Percentiles rank a stretch among this genome's conserved stretches.
Conservation (phyloP, 1,140 invertebrate genomes). For the Ericerus pela region DNA sequence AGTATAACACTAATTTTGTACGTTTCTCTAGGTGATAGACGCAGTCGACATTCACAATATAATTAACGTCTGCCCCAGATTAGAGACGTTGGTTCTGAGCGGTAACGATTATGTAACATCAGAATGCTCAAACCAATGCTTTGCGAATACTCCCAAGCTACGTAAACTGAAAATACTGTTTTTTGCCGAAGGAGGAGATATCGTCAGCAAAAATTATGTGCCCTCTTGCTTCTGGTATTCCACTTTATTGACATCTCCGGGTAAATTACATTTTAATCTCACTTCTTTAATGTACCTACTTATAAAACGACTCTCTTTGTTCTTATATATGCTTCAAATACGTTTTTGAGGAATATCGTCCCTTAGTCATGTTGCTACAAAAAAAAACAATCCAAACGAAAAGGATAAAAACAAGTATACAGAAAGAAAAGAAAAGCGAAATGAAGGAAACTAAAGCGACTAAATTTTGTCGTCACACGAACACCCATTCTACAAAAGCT, state of each 20-base stretch:
- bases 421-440: no score
- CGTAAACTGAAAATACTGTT: slow-evolving; percentile 21
- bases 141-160: not conserved
- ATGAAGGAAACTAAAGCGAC: no score
- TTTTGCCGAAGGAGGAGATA: slow-evolving; percentile 28
- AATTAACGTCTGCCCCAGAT: slow-evolving; percentile 18
- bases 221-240: slow-evolving; percentile 27
- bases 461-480: no score
- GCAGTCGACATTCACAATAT: slow-evolving; percentile 27
- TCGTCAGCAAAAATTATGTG: slow-evolving; percentile 26
- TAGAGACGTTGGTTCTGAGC: slow-evolving; percentile 25
- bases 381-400: no score
- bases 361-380: no score
- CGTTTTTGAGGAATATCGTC: no score
- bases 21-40: slow-evolving; percentile 25
- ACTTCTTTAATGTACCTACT: not conserved
- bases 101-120: slow-evolving; percentile 24
- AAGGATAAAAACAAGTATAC: no score
- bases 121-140: slow-evolving; percentile 18
- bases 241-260: slow-evolving; percentile 18
- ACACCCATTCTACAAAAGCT: no score
- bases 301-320: not conserved
- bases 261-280: not conserved
- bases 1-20: not conserved
- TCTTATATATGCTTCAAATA: no score